Evolutionary conservation across 2,113 vertebrate genomes (phyloP), one percentile per base, ranked within the genome.

Genomic region (Gasterosteus nipponicus): DNA sequence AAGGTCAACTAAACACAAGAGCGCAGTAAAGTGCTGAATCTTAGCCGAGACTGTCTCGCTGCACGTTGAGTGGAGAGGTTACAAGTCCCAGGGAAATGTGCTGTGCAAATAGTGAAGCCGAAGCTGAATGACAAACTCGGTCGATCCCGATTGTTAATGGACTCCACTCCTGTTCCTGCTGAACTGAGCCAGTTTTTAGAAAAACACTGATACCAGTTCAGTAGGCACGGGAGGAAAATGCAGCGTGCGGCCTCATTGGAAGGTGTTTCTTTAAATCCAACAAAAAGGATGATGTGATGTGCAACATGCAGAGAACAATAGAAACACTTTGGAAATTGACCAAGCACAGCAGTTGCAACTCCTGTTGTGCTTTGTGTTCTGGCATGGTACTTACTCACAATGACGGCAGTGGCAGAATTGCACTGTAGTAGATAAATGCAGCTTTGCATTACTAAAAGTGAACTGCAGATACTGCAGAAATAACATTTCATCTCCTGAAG

Each of bases 81-180:
- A 29, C 53, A 56, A 56, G 53, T 11, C 10, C 22, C 10, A 29
- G 5, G 18, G 5, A 29, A 14, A 29, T 26, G 5, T 56, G 53
- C 53, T 56, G 10, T 12, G 53, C 53, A 38, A 38, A 7, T 38
- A 38, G 35, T 38, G 35, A 38, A 38, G 35, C 35, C 35, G 35
- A 38, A 38, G 62, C 75, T n/a, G 63, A 4, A 11, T 63, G 31
- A 16, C 11, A 49, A 16, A 33, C 4, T 58, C 8, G 16, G 29
- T 58, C 16, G 71, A 41, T 77, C 33, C 14, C 31, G 64, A 38
- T 19, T 3, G 84, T 63, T 53, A 35, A 77, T 80, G 86, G 89
- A 86, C 93, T 91, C 78, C 90, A 94, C 94, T 93, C 92, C 94
- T 94, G 94, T 95, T 95, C 94, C 94, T 95, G 94, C 94, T 95